phyloP scores from a whole-genome alignment of 2,113 vertebrate genomes.

The Amphiprion percula region DNA sequence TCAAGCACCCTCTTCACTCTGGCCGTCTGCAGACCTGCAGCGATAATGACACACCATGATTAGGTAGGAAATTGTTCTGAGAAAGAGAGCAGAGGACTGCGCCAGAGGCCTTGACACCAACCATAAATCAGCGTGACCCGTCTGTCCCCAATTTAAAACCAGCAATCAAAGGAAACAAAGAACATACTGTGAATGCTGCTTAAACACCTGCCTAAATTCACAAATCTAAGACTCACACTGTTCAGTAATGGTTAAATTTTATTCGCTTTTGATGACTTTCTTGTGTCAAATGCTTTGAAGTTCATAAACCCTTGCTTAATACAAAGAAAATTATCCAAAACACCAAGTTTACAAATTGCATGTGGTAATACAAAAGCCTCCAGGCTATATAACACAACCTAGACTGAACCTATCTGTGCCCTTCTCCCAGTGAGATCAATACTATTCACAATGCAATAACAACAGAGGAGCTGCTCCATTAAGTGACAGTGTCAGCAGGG shows the following conservation, averaged over 20 bases:
- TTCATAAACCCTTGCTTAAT: background rate
- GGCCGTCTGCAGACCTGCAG: conserved; percentile 18
- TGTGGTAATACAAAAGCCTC: background rate
- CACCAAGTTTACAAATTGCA: background rate
- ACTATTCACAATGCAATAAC: conserved; percentile 58
- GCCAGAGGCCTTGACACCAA: conserved; percentile 33
- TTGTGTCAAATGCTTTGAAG: background rate
- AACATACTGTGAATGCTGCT: conserved; percentile 17
- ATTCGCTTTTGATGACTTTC: background rate
- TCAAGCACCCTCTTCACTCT: conserved; percentile 31
- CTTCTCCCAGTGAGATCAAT: conserved; percentile 42
- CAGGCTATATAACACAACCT: background rate
- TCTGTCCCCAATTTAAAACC: conserved; percentile 35
- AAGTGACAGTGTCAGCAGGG: conserved; percentile 51
- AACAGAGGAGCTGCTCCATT: conserved; percentile 64
- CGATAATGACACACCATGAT: conserved; percentile 29
- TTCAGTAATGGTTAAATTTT: background rate
- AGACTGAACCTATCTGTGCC: background rate
- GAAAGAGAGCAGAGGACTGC: conserved; percentile 19
- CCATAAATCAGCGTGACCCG: conserved; percentile 56
- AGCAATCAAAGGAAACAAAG: conserved; percentile 49
- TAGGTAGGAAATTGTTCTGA: conserved; percentile 30
- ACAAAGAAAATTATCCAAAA: background rate
- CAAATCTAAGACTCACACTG: background rate
- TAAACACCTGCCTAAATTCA: conserved; percentile 8